These are phyloP conservation scores for Atherinosoma microstoma DNA, from an alignment of 2,797 vertebrate species.

Conservation along the genomic window DNA sequence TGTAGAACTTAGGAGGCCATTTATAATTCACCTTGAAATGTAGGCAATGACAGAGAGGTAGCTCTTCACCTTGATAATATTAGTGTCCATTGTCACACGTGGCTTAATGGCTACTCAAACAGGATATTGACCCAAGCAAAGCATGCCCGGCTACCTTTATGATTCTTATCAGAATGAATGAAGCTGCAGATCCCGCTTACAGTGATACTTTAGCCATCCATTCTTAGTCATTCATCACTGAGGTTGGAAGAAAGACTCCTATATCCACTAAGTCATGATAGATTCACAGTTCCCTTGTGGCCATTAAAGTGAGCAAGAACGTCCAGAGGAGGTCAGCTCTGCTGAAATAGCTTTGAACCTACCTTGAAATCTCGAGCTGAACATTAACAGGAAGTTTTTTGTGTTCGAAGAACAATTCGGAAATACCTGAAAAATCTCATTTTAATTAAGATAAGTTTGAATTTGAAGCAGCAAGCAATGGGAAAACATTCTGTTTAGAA, in stretches of 20 bases:
- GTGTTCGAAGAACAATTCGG: neutral
- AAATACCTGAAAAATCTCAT: neutral
- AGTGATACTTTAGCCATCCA: constrained; percentile 77
- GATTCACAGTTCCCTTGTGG: constrained; percentile 78
- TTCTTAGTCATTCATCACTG: constrained; percentile 80
- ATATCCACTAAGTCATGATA: constrained; percentile 80
- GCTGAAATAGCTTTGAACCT: constrained; percentile 78
- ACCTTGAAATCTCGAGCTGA: constrained; percentile 72
- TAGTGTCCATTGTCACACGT: constrained; percentile 72
- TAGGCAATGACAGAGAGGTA: constrained; percentile 73
- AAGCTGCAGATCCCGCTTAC: constrained; percentile 63
- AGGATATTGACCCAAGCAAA: constrained; percentile 81
- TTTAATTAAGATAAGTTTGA: too few species aligned
- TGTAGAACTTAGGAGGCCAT: constrained; percentile 57
- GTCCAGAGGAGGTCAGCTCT: constrained; percentile 71
- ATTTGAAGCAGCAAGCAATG: neutral
- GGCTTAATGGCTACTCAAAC: constrained; percentile 76
- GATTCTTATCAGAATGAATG: constrained; percentile 81
- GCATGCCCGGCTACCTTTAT: constrained; percentile 71
- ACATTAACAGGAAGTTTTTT: constrained; percentile 24
- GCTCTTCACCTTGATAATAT: constrained; percentile 72
- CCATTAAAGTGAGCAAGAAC: constrained; percentile 75
- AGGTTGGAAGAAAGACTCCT: constrained; percentile 75
- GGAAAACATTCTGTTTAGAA: constrained; percentile 4
- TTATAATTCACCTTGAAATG: constrained; percentile 83